Base-by-base conservation (phyloP, 2,888 invertebrate species). In the Tineola bisselliella region DNA sequence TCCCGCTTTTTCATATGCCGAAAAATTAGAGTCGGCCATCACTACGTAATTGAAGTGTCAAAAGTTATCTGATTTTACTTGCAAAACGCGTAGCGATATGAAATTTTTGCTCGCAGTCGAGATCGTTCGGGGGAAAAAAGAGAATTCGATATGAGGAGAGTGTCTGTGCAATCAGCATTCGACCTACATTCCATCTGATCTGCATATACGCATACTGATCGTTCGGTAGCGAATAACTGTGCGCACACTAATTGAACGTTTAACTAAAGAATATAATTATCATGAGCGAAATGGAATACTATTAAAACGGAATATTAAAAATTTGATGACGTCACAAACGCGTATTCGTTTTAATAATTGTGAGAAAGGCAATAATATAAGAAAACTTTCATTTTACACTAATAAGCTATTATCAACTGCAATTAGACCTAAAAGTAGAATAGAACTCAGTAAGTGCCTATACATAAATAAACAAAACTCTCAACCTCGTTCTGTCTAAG, bases 31-130 rank as follows among this genome's bases (percentile, higher is more conserved):
- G 73, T 68, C 78, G 74, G 74, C 81, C 80, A 81, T 84, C 84
- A 81, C 79, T 76, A 69, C 78, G 82, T 86, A 87, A 87, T 86
- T 87, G 87, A 82, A 84, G 84, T 86, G 87, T 86, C 87, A 87
- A 86, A 87, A 87, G 84, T 87, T 87, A 77, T 81, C 83, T 84
- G 84, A 87, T 87, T 86, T 86, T 81, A 86, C 87, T 87, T 86
- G 84, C 87, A 86, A 86, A 86, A 75, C 79, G 79, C 77, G 76
- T 76, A 73, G 77, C 77, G 77, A 79, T 84, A 83, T 84, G 83
- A 84, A 86, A 86, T 84, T 81, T 84, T 82, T 83, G 58, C 79
- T 79, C 81, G 76, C 75, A 70, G 68, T 72, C 76, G 79, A 76
- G 74, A 81, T 81, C 79, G 84, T 72, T 76, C 70, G 72, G 69